Evolutionary conservation across 2,113 vertebrate genomes (phyloP), one percentile per base, ranked within the genome.

Genomic region (Tachycineta bicolor): DNA sequence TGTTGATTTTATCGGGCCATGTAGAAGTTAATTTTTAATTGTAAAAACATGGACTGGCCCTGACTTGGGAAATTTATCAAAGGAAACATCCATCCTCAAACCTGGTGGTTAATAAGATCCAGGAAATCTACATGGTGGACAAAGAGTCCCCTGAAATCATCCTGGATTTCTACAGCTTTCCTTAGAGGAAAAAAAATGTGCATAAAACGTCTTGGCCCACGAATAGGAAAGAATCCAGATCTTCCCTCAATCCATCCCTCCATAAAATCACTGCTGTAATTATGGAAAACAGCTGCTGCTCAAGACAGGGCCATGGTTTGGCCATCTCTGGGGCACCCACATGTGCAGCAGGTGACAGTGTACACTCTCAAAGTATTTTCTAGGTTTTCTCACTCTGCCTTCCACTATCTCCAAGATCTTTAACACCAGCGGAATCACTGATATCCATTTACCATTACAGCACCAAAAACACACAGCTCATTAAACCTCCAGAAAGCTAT

Each of bases 401-500:
- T 64, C 74, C 33, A 23, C 90, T 31, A 11, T 63, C 75, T 55
- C 50, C 0, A 4, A 59, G 18, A 68, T 86, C 68, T 90, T 77
- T 43, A 75, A 53, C 46, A 8, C 29, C 71, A 83, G 74, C 8
- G 5, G 5, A 53, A 69, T 52, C 5, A 77, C 39, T 87, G 77
- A 14, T 16, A 79, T 2, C 37, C 68, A 67, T 80, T 58, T 85
- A 52, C 50, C 91, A 62, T 90, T 39, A 67, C 50, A 46, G 49
- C 69, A 69, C 28, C 47, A 67, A 94, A 96, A 94, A 9, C 89
- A 94, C 94, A 88, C 55, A 70, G 52, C 43, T 26, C 63, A 90
- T 96, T 92, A 92, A 80, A 62, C 56, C 39, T 79, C 83, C 44
- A 78, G 62, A 90, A 96, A 77, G 49, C 59, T 90, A 90, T 83